Conservation (phyloP, 2,888 invertebrate genomes). For the Miltochrista miniata region DNA sequence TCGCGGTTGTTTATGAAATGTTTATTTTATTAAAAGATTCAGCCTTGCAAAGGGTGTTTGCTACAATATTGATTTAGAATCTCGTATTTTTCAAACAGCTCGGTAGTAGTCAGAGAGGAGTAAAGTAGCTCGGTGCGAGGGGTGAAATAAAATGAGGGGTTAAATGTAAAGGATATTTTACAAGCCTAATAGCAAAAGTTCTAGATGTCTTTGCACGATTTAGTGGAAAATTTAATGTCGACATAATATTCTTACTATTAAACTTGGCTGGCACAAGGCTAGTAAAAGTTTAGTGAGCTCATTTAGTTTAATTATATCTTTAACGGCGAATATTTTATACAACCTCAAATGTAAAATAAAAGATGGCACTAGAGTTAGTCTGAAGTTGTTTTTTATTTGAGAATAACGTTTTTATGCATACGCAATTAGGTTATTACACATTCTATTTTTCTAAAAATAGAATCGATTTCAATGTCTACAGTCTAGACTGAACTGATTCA, state of each 20-base stretch:
- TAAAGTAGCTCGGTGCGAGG: constrained; percentile 3
- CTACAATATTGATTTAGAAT: constrained; percentile 27
- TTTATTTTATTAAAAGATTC: constrained; percentile 32
- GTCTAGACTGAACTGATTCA: neutral
- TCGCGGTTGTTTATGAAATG: constrained; percentile 22
- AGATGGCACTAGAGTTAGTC: neutral
- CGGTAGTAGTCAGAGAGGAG: too few species aligned
- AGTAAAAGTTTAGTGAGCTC: neutral
- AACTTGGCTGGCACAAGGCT: constrained; percentile 1
- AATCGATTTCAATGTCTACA: neutral
- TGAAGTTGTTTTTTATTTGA: too few species aligned
- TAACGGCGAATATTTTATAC: neutral
- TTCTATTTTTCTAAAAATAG: neutral
- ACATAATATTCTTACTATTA: neutral
- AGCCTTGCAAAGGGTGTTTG: constrained; percentile 24
- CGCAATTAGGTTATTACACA: neutral
- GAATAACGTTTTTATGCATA: too few species aligned
- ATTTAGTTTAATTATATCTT: neutral
- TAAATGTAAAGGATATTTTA: neutral
- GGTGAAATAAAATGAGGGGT: neutral
- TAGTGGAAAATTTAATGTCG: neutral
- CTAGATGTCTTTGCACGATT: neutral
- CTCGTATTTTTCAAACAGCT: too few species aligned
- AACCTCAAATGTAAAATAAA: neutral
- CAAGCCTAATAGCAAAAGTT: neutral